Evolutionary conservation across 30 jellyfish, hydroid and myxozoan genomes (phyloP), one percentile per base, ranked within the genome.

Genomic region (Nemopilema nomurai): DNA sequence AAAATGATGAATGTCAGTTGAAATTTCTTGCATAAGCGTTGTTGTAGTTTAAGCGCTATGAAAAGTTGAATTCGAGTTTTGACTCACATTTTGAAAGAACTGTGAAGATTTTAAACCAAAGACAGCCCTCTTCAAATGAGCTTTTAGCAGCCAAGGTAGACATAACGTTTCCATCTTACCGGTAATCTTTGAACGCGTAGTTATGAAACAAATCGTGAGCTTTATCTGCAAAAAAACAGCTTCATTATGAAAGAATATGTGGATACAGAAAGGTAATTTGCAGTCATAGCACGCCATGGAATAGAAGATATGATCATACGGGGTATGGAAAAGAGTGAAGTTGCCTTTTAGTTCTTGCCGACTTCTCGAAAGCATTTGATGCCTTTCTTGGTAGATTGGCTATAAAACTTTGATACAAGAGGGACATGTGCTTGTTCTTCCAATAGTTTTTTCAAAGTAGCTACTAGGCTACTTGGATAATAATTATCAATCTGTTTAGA

Each of bases 321-420:
- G 69, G 87, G 82, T 13, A 80, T 79, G 88, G 82, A 78, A 9
- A 79, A 27, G 62, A 84, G 90, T 0, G 90, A 89, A 51, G 85
- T 89, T 28, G 82, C 94, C 51, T 28, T 89, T 72, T 82, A 82
- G 97, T 82, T 50, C 70, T 41, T 13, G 94, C 90, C 28, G 97
- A 89, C 85, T 89, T 66, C 90, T 89, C 94, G 51, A 82, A 89
- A 41, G 90, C 97, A 63, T 90, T 90, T 57, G 95, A 90, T 49
- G 83, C 97, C 49, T n/a, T n/a, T n/a, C n/a, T n/a, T n/a, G n/a
- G n/a, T n/a, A n/a, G n/a, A 85, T 82, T 81, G 83, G 76, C 24
- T 76, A 69, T 68, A 51, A 68, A 74, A 78, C 82, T 16, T 32
- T 87, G 86, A 68, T 87, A 79, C 76, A 31, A 21, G 77, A 77